phyloP scores from a whole-genome alignment of 64 coral and sea anemone species.

The Dendrophyllia cribrosa region DNA sequence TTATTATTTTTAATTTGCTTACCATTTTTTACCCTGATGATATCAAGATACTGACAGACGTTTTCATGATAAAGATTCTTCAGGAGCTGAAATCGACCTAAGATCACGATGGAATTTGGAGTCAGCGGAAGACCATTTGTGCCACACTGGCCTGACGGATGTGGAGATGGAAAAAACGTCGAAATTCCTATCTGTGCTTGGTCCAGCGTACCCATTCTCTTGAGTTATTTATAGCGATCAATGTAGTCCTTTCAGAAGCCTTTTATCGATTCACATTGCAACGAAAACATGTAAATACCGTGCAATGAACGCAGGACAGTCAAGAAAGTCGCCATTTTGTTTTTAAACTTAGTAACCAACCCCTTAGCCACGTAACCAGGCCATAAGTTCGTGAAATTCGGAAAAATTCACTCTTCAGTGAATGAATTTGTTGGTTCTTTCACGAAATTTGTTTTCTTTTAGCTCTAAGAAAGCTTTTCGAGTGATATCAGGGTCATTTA shows the following conservation, averaged over 20 bases:
- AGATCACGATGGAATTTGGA: conserved; percentile 97
- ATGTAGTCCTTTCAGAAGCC: not conserved
- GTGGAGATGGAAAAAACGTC: conserved; percentile 92
- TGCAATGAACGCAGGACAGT: no score
- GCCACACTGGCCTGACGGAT: conserved; percentile 91
- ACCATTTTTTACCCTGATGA: conserved; percentile 96
- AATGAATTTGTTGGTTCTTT: conserved; percentile 21
- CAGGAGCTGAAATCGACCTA: conserved; percentile 85
- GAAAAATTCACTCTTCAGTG: not conserved
- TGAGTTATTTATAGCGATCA: not conserved
- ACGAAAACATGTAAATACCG: not conserved
- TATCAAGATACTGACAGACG: conserved; percentile 96
- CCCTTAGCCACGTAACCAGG: not conserved
- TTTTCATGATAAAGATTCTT: conserved; percentile 89
- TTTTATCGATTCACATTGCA: not conserved
- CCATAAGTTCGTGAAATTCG: not conserved
- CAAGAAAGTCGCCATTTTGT: not conserved
- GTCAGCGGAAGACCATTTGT: conserved; percentile 97
- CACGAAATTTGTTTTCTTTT: conserved; percentile 23
- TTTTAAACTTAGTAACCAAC: conserved; percentile 40
- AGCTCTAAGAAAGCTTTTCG: conserved; percentile 23
- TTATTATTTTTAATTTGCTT: conserved; percentile 1
- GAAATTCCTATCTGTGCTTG: conserved; percentile 92
- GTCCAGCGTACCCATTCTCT: conserved; percentile 83
- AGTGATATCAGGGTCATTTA: conserved; percentile 7